phyloP scores from a whole-genome alignment of 35 echinoderm and acorn worm species.

The Hemicentrotus pulcherrimus region DNA sequence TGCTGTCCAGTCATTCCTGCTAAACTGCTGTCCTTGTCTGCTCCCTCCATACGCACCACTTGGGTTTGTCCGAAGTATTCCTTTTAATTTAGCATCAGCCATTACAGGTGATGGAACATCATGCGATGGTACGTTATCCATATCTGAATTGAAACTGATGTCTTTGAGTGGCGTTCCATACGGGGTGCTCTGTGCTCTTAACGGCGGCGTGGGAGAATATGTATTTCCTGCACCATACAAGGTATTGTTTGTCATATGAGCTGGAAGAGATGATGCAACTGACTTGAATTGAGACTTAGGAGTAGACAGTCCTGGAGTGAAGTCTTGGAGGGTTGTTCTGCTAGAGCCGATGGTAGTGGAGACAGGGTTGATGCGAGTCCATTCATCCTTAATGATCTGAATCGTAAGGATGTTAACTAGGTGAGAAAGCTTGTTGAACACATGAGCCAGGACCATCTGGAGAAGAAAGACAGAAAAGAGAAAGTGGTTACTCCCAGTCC shows the following conservation, averaged over 20 bases:
- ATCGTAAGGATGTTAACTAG: slow-evolving; percentile 87
- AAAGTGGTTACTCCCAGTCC: background rate
- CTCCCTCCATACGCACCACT: slow-evolving; percentile 2
- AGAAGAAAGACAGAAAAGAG: background rate
- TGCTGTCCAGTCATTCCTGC: background rate
- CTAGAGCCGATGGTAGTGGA: slow-evolving; percentile 63
- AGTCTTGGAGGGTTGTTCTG: slow-evolving; percentile 54
- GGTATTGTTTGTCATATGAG: slow-evolving; percentile 32
- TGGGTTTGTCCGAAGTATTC: slow-evolving; percentile 55
- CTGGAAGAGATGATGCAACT: slow-evolving; percentile 23
- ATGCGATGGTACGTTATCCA: slow-evolving; percentile 40
- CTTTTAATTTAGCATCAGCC: slow-evolving; percentile 33
- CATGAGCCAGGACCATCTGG: slow-evolving; percentile 98
- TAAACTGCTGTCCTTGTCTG: background rate
- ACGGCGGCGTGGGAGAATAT: slow-evolving; percentile 44
- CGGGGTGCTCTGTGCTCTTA: slow-evolving; percentile 87
- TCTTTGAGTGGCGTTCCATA: slow-evolving; percentile 84
- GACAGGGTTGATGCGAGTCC: slow-evolving; percentile 79
- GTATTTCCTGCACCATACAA: slow-evolving; percentile 39
- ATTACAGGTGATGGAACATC: background rate
- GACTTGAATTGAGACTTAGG: slow-evolving; percentile 14
- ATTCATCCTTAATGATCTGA: slow-evolving; percentile 98
- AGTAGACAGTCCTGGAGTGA: slow-evolving; percentile 53
- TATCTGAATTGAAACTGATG: slow-evolving; percentile 68
- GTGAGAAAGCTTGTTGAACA: slow-evolving; percentile 91